Percentiles rank a stretch among this genome's conserved stretches.
Conservation (phyloP, 2,888 invertebrate genomes). For the Drosophila neonasuta region DNA sequence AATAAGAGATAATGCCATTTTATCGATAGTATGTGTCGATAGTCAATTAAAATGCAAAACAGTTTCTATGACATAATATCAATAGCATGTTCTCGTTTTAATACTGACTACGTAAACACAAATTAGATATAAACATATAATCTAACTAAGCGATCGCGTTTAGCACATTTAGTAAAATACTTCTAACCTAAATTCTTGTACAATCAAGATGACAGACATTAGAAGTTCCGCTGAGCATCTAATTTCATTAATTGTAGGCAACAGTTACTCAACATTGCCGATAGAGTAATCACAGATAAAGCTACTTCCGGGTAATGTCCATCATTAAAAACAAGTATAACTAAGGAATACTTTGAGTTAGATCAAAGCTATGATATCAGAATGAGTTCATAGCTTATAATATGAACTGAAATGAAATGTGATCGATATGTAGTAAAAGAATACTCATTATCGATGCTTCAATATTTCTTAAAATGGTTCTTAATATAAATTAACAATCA, state of each 20-base stretch:
- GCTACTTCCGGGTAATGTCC: neutral
- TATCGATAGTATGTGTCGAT: neutral
- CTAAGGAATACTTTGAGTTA: neutral
- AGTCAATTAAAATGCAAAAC: neutral
- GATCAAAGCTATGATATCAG: neutral
- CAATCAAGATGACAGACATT: neutral
- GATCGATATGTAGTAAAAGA: neutral
- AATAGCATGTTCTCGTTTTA: neutral
- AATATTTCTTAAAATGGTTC: too few relatives aligned
- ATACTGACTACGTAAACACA: neutral
- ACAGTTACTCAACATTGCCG: neutral
- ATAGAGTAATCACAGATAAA: neutral
- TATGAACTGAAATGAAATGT: neutral
- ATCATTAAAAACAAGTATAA: neutral
- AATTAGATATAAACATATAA: neutral
- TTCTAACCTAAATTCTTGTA: neutral
- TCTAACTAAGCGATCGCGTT: neutral
- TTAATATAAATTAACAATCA: too few relatives aligned
- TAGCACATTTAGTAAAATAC: neutral
- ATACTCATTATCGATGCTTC: too few relatives aligned
- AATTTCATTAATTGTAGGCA: neutral
- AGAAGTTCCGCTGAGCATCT: neutral
- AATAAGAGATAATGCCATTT: too few relatives aligned
- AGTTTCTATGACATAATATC: neutral
- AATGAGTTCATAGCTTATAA: neutral